Evolutionary conservation across 92 coral and sea anemone species (phyloP).

Genomic region (Nematostella vectensis): DNA sequence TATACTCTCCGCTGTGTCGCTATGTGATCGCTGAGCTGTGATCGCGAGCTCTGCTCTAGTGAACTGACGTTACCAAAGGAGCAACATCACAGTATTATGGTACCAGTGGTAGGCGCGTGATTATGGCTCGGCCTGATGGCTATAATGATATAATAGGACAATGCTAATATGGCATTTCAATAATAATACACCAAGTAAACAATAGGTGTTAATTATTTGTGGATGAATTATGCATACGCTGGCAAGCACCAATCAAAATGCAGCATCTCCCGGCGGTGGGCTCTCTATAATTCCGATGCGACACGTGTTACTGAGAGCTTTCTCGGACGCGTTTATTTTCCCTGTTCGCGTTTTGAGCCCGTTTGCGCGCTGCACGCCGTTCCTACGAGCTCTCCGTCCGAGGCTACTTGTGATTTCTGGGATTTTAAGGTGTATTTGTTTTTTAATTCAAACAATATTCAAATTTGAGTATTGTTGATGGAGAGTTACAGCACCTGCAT

Average conservation of each 20-base stretch:
- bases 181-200: slow-evolving; percentile 98
- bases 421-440: slow-evolving; percentile 66
- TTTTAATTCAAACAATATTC: slow-evolving; percentile 89
- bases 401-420: slow-evolving; percentile 46
- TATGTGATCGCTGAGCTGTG: slow-evolving; percentile 15
- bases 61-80: slow-evolving; percentile 73
- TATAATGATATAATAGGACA: slow-evolving; percentile 99
- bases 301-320: slow-evolving; percentile 48
- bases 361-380: background rate
- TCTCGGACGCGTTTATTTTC: no score
- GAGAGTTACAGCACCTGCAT: slow-evolving; percentile 90
- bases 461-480: slow-evolving; percentile 69
- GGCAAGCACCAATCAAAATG: slow-evolving; percentile 74
- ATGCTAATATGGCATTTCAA: slow-evolving; percentile 99
- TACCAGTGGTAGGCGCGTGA: slow-evolving; percentile 93
- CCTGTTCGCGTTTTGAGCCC: no score
- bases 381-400: slow-evolving; percentile 19
- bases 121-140: slow-evolving; percentile 76
- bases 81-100: slow-evolving; percentile 85
- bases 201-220: slow-evolving; percentile 99
- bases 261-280: slow-evolving; percentile 57
- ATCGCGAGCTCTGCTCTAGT: slow-evolving; percentile 34
- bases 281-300: slow-evolving; percentile 44
- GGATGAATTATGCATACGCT: slow-evolving; percentile 90
- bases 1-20: slow-evolving; percentile 1